Conservation (phyloP, 1,140 invertebrate genomes). For the Liolophura sinensis region DNA sequence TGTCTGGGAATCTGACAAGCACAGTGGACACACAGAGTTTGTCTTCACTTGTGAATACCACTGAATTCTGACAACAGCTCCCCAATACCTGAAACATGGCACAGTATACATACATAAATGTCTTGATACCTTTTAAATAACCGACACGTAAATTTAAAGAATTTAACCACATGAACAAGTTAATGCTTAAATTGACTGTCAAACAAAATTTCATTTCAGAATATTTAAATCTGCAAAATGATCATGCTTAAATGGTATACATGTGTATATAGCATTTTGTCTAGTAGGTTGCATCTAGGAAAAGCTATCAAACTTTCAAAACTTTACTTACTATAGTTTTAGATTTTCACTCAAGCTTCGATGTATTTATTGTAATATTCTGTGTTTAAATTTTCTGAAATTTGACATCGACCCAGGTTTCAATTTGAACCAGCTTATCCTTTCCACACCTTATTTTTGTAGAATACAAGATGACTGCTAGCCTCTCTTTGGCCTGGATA, state of each 20-base stretch:
- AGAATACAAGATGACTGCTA: conserved; percentile 38
- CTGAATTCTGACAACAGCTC: conserved; percentile 37
- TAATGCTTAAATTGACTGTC: too few species aligned
- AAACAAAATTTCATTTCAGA: too few species aligned
- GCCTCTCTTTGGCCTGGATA: conserved; percentile 30
- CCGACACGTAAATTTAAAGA: too few species aligned
- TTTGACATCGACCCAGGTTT: neutral
- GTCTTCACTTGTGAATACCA: conserved; percentile 34
- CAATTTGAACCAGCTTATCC: neutral
- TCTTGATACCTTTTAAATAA: neutral
- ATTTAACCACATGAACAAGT: too few species aligned
- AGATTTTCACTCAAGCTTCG: too few species aligned
- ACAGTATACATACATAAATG: neutral
- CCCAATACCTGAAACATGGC: conserved; percentile 36
- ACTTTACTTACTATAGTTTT: too few species aligned
- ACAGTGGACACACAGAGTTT: conserved; percentile 37
- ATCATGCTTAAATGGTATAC: too few species aligned
- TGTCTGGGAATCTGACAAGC: conserved; percentile 18
- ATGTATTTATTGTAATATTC: too few species aligned
- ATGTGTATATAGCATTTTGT: too few species aligned
- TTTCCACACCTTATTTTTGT: conserved; percentile 37
- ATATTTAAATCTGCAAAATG: too few species aligned
- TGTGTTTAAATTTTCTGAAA: neutral
- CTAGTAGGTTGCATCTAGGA: too few species aligned
- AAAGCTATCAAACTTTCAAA: too few species aligned